phyloP scores from a whole-genome alignment of 2,113 vertebrate species.

The Phalacrocorax brasilianus region DNA sequence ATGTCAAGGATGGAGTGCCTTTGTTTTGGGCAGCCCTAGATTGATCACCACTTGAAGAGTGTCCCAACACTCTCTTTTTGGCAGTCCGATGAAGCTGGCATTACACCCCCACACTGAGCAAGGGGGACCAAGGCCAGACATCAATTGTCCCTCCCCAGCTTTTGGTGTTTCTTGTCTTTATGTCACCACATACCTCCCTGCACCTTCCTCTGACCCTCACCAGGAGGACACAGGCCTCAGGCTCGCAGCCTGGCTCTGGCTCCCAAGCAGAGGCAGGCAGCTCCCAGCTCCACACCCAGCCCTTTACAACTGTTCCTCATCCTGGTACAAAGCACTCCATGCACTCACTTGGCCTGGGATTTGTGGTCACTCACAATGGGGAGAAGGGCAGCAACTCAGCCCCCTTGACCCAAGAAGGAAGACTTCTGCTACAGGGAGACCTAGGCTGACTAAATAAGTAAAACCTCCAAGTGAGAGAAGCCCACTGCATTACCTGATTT shows the following conservation, averaged over 20 bases:
- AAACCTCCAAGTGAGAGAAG: background rate
- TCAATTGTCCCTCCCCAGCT: background rate
- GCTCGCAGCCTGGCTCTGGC: background rate
- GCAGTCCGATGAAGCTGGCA: background rate
- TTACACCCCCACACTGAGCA: background rate
- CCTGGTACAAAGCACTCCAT: fast-evolving
- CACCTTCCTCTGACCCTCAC: background rate
- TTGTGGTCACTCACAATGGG: background rate
- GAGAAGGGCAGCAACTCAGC: background rate
- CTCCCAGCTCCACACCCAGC: background rate
- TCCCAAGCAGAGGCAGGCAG: background rate
- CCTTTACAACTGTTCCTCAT: fast-evolving
- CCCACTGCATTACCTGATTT: background rate
- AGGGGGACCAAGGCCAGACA: background rate
- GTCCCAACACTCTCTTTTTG: background rate
- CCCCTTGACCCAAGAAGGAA: background rate
- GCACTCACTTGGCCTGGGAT: background rate
- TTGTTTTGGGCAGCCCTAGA: background rate
- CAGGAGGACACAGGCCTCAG: background rate
- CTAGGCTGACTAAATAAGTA: background rate
- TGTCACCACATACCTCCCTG: background rate
- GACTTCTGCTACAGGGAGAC: background rate
- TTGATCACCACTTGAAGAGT: fast-evolving
- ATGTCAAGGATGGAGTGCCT: background rate
- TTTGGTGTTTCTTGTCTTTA: background rate